These are phyloP conservation scores for Anableps anableps DNA, from an alignment of 2,797 vertebrate genomes.

Conservation along the genomic window DNA sequence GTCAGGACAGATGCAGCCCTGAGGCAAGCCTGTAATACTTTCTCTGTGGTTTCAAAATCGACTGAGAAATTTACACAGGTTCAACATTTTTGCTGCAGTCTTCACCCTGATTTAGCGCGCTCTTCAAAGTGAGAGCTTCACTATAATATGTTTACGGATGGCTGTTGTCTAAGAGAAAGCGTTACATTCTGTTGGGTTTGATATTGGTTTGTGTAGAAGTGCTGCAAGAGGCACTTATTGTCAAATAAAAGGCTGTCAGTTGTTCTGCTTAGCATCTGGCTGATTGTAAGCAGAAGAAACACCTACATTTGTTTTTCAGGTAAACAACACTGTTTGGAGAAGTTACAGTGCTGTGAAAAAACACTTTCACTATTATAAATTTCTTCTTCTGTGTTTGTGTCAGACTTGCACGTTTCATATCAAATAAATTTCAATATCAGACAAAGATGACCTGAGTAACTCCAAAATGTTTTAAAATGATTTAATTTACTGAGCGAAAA, in stretches of 20 bases:
- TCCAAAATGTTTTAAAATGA: too few relatives aligned
- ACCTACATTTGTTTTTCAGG: slow-evolving; percentile 27
- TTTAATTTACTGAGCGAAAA: too few relatives aligned
- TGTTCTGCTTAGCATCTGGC: slow-evolving; percentile 42
- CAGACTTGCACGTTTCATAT: neutral
- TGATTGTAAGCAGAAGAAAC: slow-evolving; percentile 32
- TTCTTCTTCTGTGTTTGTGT: neutral
- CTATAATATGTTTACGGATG: slow-evolving; percentile 53
- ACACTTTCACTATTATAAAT: neutral
- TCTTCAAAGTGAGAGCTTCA: slow-evolving; percentile 54
- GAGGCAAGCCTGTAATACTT: slow-evolving; percentile 32
- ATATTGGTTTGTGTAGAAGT: slow-evolving; percentile 50
- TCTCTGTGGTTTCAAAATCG: slow-evolving; percentile 48
- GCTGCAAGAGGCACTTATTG: slow-evolving; percentile 45
- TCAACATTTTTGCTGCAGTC: slow-evolving; percentile 51
- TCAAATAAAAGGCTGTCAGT: slow-evolving; percentile 61
- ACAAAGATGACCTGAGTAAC: too few relatives aligned
- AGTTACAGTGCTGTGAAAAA: slow-evolving; percentile 4
- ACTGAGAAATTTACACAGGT: slow-evolving; percentile 63
- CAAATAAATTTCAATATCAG: neutral
- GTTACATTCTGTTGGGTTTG: slow-evolving; percentile 44
- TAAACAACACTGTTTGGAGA: slow-evolving; percentile 18
- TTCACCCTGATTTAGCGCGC: slow-evolving; percentile 66
- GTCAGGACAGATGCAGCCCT: slow-evolving; percentile 36
- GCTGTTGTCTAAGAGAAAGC: slow-evolving; percentile 52